Conservation (phyloP, 1,140 invertebrate genomes). For the Dinoponera quadriceps region DNA sequence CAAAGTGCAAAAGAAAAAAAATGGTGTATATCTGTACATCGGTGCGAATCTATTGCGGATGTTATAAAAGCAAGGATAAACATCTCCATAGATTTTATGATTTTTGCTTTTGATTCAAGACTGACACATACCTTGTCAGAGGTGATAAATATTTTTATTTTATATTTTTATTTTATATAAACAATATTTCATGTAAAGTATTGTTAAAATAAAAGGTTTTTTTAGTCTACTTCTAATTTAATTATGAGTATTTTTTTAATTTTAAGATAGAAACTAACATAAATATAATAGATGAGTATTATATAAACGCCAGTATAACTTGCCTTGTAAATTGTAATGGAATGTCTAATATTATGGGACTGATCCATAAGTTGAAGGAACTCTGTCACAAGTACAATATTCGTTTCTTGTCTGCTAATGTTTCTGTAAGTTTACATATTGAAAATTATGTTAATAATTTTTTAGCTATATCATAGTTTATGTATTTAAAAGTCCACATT, state of each 20-base stretch:
- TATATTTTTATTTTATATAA: background rate
- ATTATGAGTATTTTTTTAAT: constrained; percentile 50
- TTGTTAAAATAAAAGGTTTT: constrained; percentile 4
- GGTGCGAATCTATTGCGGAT: constrained; percentile 77
- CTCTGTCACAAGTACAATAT: constrained; percentile 80
- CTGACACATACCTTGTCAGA: constrained; percentile 70
- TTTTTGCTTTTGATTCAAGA: constrained; percentile 80
- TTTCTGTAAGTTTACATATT: constrained; percentile 75
- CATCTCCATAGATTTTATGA: constrained; percentile 80
- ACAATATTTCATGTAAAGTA: constrained; percentile 13
- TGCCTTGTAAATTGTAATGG: constrained; percentile 80
- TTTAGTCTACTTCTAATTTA: constrained; percentile 24
- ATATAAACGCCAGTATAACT: constrained; percentile 74
- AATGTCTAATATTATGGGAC: constrained; percentile 67
- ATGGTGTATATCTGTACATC: constrained; percentile 76
- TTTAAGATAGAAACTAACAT: constrained; percentile 80
- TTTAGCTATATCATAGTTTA: constrained; percentile 26
- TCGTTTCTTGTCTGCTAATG: constrained; percentile 75
- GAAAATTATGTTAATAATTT: constrained; percentile 12
- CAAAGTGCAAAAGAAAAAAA: constrained; percentile 68
- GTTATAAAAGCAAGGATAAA: constrained; percentile 66
- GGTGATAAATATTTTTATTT: constrained; percentile 68
- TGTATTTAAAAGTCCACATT: constrained; percentile 14
- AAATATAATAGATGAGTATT: constrained; percentile 77
- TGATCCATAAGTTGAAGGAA: constrained; percentile 71